These are phyloP conservation scores for Phoenoteleia sp. DNA, from an alignment of 2,888 invertebrate species.

Conservation along the genomic window DNA sequence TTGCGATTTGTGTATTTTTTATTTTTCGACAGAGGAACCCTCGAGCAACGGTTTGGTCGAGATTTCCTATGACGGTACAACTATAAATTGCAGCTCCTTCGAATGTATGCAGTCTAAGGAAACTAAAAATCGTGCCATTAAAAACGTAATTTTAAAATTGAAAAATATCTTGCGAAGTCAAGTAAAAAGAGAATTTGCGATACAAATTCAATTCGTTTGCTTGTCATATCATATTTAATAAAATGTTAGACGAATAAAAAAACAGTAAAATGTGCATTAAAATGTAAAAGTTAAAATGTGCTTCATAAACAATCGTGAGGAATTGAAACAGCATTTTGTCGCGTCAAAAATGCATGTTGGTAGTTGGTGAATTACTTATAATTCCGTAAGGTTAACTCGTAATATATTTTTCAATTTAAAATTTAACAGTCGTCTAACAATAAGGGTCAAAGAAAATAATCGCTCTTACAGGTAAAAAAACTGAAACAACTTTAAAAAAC, in stretches of 20 bases:
- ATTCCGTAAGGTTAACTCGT: not conserved
- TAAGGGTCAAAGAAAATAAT: conserved; percentile 14
- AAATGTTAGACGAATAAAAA: no score
- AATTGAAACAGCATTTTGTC: no score
- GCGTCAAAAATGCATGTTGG: no score
- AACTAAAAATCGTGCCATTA: not conserved
- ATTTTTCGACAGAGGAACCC: conserved; percentile 21
- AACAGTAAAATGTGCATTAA: no score
- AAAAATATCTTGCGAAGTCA: conserved; percentile 11
- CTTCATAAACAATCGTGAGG: no score
- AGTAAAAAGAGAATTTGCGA: no score
- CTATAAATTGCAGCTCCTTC: conserved; percentile 53
- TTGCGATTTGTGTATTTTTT: conserved; percentile 5
- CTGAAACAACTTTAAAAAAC: no score
- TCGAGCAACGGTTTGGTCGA: conserved; percentile 47
- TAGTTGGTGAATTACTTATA: no score
- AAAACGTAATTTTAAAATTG: not conserved
- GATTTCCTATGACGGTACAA: conserved; percentile 32
- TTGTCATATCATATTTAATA: no score
- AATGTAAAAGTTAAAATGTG: no score
- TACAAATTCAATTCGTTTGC: no score
- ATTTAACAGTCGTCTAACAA: conserved; percentile 21
- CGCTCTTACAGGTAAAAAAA: conserved; percentile 9
- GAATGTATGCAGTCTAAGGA: conserved; percentile 39
- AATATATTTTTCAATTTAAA: conserved; percentile 48